phyloP scores from a whole-genome alignment of 2,888 invertebrate species.

The Acanthosoma haemorrhoidale region DNA sequence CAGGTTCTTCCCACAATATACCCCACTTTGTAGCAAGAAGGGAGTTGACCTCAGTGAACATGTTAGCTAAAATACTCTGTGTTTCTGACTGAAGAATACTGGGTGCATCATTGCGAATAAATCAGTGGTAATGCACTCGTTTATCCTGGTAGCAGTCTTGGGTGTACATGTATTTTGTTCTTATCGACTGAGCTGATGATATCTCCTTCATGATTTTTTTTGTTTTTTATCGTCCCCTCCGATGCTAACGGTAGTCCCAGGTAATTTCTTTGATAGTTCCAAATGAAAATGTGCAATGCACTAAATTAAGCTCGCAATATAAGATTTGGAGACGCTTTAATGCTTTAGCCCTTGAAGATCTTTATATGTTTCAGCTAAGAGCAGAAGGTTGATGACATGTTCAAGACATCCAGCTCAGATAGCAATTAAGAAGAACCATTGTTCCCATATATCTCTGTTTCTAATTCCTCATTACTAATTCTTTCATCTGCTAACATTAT shows the following conservation, averaged over 20 bases:
- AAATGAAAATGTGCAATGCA: slow-evolving; percentile 33
- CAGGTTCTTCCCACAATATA: not conserved
- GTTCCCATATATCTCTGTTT: too few species aligned
- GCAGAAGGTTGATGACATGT: too few species aligned
- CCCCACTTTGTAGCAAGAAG: not conserved
- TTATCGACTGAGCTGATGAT: not conserved
- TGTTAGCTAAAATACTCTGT: not conserved
- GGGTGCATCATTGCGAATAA: slow-evolving; percentile 41
- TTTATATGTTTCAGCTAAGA: too few species aligned
- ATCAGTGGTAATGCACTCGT: slow-evolving; percentile 42
- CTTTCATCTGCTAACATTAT: too few species aligned
- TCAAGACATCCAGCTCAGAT: too few species aligned
- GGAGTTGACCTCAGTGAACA: not conserved
- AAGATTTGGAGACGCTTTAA: slow-evolving; percentile 32
- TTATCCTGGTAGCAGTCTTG: slow-evolving; percentile 44
- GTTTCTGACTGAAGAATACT: slow-evolving; percentile 8
- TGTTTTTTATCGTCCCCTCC: slow-evolving; percentile 43
- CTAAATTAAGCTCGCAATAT: slow-evolving; percentile 21
- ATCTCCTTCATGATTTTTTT: slow-evolving; percentile 38
- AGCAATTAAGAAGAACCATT: too few species aligned
- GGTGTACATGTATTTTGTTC: slow-evolving; percentile 35
- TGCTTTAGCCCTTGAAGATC: too few species aligned
- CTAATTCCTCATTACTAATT: too few species aligned
- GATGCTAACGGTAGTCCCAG: slow-evolving; percentile 42
- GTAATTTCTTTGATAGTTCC: slow-evolving; percentile 34